Conservation (phyloP, 2,797 vertebrate genomes). For the Hippoglossus hippoglossus region DNA sequence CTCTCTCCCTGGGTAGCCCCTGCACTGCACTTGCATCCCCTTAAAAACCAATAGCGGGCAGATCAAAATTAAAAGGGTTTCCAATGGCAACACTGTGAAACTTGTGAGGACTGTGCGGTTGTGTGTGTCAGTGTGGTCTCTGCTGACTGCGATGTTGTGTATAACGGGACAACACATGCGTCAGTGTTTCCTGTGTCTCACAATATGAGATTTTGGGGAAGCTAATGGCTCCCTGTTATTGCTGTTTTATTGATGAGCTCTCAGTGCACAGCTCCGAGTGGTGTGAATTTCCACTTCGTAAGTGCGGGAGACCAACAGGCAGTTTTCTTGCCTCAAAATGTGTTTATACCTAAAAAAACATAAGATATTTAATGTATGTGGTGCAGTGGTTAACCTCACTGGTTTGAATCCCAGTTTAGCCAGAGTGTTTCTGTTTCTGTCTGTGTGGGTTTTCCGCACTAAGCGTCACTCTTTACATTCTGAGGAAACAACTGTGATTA, state of each 20-base stretch:
- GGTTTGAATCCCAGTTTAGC: no score
- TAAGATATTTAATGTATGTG: no score
- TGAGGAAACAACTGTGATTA: background rate
- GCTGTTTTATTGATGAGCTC: slow-evolving; percentile 31
- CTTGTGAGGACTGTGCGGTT: slow-evolving; percentile 3
- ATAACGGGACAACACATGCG: slow-evolving; percentile 22
- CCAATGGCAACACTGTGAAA: slow-evolving; percentile 70
- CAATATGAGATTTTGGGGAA: slow-evolving; percentile 33
- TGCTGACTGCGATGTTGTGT: slow-evolving; percentile 23
- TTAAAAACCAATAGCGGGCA: slow-evolving; percentile 54
- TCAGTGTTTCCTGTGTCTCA: slow-evolving; percentile 60
- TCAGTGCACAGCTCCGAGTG: background rate
- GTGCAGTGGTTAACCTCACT: background rate
- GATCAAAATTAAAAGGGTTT: slow-evolving; percentile 63
- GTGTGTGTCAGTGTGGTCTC: slow-evolving; percentile 26
- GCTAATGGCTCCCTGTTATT: slow-evolving; percentile 28
- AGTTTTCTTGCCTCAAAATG: no score
- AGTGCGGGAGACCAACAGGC: background rate
- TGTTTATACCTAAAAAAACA: no score
- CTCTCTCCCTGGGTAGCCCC: slow-evolving; percentile 47
- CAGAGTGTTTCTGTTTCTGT: no score
- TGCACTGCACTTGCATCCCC: slow-evolving; percentile 41
- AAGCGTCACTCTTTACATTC: background rate
- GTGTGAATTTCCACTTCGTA: slow-evolving; percentile 8
- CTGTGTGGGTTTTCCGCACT: background rate